Evolutionary conservation across 2,888 invertebrate species (phyloP).

Genomic region (Dynastes tityus): DNA sequence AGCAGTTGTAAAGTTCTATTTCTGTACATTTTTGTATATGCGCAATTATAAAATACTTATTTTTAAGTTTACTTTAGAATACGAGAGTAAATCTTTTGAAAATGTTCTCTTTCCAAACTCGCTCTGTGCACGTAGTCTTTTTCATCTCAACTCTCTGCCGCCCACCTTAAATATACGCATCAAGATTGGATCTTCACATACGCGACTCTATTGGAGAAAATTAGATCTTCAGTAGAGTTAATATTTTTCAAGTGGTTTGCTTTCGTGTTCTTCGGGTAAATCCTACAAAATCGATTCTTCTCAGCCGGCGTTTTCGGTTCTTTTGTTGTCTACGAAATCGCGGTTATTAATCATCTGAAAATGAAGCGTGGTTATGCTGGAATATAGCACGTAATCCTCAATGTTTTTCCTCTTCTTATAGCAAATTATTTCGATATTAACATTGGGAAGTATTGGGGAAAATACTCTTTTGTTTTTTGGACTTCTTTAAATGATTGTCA

Average conservation of each 20-base stretch:
- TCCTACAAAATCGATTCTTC: not conserved
- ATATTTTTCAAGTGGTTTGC: constrained; percentile 2
- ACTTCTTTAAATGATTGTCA: too few relatives aligned
- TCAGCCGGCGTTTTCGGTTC: not conserved
- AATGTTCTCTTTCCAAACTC: too few relatives aligned
- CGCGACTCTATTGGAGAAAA: not conserved
- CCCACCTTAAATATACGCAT: too few relatives aligned
- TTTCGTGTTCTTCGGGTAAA: not conserved
- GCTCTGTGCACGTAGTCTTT: too few relatives aligned
- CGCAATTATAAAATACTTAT: too few relatives aligned
- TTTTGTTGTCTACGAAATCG: not conserved
- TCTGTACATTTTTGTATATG: too few relatives aligned
- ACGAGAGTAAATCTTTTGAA: too few relatives aligned
- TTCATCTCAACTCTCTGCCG: too few relatives aligned
- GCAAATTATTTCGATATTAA: not conserved
- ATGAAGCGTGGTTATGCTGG: not conserved
- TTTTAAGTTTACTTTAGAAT: too few relatives aligned
- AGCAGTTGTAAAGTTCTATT: not conserved
- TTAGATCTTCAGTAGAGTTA: not conserved
- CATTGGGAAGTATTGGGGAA: too few relatives aligned
- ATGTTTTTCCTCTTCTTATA: not conserved
- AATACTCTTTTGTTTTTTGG: too few relatives aligned
- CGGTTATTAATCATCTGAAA: not conserved
- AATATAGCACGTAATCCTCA: not conserved
- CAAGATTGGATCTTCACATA: too few relatives aligned